A percentile compares a stretch with the other conserved stretches of the same genome.
Conservation (phyloP, 2,888 invertebrate species). For the Oscheius onirici region DNA sequence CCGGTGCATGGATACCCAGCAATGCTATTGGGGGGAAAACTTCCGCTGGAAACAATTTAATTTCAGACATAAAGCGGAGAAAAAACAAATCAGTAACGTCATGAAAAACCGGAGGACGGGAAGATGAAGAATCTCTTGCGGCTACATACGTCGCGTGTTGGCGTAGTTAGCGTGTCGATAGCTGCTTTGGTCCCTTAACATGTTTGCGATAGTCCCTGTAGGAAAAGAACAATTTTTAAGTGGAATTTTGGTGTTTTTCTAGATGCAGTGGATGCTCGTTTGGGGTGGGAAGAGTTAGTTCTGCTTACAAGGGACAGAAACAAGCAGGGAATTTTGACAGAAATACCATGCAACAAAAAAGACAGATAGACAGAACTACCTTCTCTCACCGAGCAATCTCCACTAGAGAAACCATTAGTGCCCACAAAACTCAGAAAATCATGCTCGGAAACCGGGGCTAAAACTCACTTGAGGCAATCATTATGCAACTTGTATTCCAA, state of each 20-base stretch:
- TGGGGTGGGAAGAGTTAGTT: no score
- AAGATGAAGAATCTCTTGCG: background rate
- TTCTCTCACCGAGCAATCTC: background rate
- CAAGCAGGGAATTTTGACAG: no score
- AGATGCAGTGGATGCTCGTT: slow-evolving; percentile 1
- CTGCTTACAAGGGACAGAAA: no score
- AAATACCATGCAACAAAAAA: background rate
- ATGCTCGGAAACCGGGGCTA: background rate
- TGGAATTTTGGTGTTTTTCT: background rate
- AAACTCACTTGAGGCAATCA: slow-evolving; percentile 81
- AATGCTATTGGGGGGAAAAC: no score
- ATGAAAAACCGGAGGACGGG: no score
- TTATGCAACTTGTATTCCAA: slow-evolving; percentile 85
- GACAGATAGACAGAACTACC: background rate
- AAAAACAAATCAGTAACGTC: no score
- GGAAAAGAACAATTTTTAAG: slow-evolving; percentile 2
- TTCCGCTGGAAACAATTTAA: no score
- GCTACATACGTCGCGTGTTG: background rate
- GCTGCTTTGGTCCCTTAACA: slow-evolving; percentile 74
- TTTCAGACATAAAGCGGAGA: no score
- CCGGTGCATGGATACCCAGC: slow-evolving; percentile 1
- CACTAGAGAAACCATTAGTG: slow-evolving; percentile 13
- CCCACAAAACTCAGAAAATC: background rate
- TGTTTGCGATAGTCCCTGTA: slow-evolving; percentile 25
- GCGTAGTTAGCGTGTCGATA: slow-evolving; percentile 72